Percentiles rank a stretch among this genome's conserved stretches.
phyloP scores from a whole-genome alignment of 2,888 invertebrate genomes.

The Leucozona laternaria region DNA sequence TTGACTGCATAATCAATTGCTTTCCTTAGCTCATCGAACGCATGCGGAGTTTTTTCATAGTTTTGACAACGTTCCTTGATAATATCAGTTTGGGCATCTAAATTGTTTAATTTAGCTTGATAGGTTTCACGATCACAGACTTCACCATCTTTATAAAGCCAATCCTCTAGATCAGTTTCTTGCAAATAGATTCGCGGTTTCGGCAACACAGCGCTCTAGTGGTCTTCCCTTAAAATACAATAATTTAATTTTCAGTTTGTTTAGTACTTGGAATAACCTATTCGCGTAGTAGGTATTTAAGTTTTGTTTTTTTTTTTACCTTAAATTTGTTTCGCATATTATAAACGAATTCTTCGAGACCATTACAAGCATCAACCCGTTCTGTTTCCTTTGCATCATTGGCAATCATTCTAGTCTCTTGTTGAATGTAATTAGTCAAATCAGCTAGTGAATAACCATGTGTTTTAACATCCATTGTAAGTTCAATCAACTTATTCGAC shows the following conservation, averaged over 20 bases:
- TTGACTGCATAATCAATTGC: slow-evolving; percentile 91
- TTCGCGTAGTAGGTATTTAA: not conserved
- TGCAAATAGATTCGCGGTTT: slow-evolving; percentile 86
- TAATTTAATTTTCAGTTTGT: not conserved
- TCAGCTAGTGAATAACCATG: slow-evolving; percentile 89
- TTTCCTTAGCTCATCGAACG: slow-evolving; percentile 91
- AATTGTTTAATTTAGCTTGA: slow-evolving; percentile 86
- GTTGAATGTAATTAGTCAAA: slow-evolving; percentile 90
- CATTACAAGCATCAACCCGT: slow-evolving; percentile 97
- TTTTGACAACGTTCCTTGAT: slow-evolving; percentile 93
- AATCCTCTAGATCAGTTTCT: slow-evolving; percentile 94
- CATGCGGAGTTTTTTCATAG: slow-evolving; percentile 90
- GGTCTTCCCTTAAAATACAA: slow-evolving; percentile 86
- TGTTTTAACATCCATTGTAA: slow-evolving; percentile 91
- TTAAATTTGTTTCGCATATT: slow-evolving; percentile 95
- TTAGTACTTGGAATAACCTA: not conserved
- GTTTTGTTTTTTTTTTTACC: slow-evolving; percentile 76
- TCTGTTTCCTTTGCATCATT: slow-evolving; percentile 97
- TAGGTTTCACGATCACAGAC: slow-evolving; percentile 92
- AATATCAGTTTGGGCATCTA: slow-evolving; percentile 93
- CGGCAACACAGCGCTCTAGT: slow-evolving; percentile 90
- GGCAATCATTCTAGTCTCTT: slow-evolving; percentile 92
- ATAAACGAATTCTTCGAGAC: slow-evolving; percentile 99
- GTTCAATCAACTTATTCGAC: slow-evolving; percentile 91
- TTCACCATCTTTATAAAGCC: slow-evolving; percentile 98